Conservation (phyloP, 1,140 invertebrate genomes). For the Tenebrio molitor region DNA sequence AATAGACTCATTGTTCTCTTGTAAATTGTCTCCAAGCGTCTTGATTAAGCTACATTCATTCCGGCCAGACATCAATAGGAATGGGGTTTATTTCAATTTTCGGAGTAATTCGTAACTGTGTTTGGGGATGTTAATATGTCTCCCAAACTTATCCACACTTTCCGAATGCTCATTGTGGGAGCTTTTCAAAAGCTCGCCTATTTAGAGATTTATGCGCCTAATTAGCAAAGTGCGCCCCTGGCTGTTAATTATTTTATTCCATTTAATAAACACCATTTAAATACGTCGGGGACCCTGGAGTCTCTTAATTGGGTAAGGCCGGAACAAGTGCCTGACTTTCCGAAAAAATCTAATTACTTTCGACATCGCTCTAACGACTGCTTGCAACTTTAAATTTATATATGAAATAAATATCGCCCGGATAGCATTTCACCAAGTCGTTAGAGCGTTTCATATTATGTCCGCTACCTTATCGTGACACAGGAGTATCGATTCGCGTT, state of each 20-base stretch:
- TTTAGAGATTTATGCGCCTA: constrained; percentile 25
- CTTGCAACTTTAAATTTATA: constrained; percentile 15
- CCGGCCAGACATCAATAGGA: not conserved
- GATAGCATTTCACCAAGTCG: constrained; percentile 6
- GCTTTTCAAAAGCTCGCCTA: not conserved
- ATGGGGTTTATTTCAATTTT: constrained; percentile 1
- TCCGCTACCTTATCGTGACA: constrained; percentile 25
- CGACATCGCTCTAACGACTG: not conserved
- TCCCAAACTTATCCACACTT: not conserved
- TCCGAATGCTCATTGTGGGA: not conserved
- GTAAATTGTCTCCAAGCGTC: constrained; percentile 10
- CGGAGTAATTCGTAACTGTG: not conserved
- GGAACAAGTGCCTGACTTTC: constrained; percentile 9
- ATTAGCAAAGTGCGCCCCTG: constrained; percentile 14
- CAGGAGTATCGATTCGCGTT: constrained; percentile 28
- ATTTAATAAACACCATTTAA: constrained; percentile 32
- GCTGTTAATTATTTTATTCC: constrained; percentile 36
- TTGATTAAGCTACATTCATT: constrained; percentile 17
- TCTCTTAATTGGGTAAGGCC: not conserved
- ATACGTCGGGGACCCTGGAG: constrained; percentile 6
- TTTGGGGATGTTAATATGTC: not conserved
- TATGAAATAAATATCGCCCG: constrained; percentile 23
- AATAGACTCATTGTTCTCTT: constrained; percentile 18
- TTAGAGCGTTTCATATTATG: constrained; percentile 31
- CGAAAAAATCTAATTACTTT: constrained; percentile 18